These are phyloP conservation scores for Ianthella basta DNA, from an alignment of 37 sponge, comb jelly and placozoan species.

Conservation along the genomic window DNA sequence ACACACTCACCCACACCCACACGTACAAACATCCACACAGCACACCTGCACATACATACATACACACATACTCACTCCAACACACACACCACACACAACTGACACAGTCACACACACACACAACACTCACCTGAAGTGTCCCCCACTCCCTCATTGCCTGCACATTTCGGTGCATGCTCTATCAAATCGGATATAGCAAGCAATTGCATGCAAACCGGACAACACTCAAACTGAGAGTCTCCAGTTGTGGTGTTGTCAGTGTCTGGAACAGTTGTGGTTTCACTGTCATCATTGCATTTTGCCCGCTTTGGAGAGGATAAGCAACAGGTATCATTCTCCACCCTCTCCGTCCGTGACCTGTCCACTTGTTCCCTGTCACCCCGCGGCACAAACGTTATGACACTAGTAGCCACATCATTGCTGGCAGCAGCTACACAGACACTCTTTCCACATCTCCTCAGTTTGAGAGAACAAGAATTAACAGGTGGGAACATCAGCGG, in stretches of 20 bases:
- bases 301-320: too few relatives aligned
- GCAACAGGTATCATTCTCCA: too few relatives aligned
- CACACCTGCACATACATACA: background rate
- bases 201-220: conserved; percentile 37
- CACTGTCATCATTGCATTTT: too few relatives aligned
- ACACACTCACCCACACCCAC: background rate
- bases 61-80: background rate
- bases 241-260: background rate
- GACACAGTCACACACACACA: background rate
- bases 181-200: conserved; percentile 40
- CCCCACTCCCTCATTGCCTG: background rate
- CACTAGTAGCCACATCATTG: too few relatives aligned
- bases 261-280: too few relatives aligned
- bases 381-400: too few relatives aligned
- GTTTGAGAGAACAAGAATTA: too few relatives aligned
- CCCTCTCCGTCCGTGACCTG: too few relatives aligned
- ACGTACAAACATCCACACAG: background rate
- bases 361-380: too few relatives aligned
- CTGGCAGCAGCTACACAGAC: too few relatives aligned
- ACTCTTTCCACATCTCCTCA: too few relatives aligned
- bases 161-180: conserved; percentile 22
- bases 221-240: conserved; percentile 27
- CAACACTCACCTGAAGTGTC: background rate
- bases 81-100: background rate
- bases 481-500: conserved; percentile 5